Evolutionary conservation across 2,888 invertebrate species (phyloP).

Genomic region (Parnassius orleans): DNA sequence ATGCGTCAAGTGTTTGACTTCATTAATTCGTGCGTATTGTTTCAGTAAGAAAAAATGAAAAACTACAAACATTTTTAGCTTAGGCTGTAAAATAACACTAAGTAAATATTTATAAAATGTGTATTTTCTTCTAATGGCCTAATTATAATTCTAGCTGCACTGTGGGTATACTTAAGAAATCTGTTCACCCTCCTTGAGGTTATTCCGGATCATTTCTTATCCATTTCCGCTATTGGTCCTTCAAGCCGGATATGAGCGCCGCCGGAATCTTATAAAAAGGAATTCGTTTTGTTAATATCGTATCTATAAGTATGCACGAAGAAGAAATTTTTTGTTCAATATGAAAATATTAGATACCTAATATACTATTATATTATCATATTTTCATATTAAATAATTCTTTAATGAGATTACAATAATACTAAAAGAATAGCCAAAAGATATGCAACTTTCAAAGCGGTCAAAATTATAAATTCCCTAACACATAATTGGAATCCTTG

Average conservation of each 20-base stretch:
- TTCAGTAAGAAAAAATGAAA: constrained; percentile 12
- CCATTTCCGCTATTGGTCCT: constrained; percentile 65
- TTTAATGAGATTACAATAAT: too few species aligned
- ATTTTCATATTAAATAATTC: too few species aligned
- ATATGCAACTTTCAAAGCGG: too few species aligned
- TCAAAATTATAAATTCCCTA: too few species aligned
- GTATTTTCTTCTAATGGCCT: constrained; percentile 22
- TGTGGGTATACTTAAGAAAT: constrained; percentile 29
- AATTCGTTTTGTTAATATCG: constrained; percentile 39
- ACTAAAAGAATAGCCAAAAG: too few species aligned
- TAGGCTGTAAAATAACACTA: background rate
- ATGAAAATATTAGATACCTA: background rate
- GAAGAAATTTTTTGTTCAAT: background rate
- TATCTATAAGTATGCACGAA: constrained; percentile 6
- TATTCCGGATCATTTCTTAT: constrained; percentile 54
- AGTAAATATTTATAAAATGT: constrained; percentile 12
- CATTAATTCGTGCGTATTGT: constrained; percentile 24
- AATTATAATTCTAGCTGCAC: constrained; percentile 21
- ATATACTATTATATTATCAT: background rate
- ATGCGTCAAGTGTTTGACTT: constrained; percentile 18
- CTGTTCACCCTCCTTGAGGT: constrained; percentile 33
- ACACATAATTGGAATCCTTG: too few species aligned
- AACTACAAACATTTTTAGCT: constrained; percentile 11
- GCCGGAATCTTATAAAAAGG: constrained; percentile 70
- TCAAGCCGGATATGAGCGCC: constrained; percentile 59